These are phyloP conservation scores for Hydrozoanthus gracilis DNA, from an alignment of 92 coral and sea anemone species.

Conservation along the genomic window DNA sequence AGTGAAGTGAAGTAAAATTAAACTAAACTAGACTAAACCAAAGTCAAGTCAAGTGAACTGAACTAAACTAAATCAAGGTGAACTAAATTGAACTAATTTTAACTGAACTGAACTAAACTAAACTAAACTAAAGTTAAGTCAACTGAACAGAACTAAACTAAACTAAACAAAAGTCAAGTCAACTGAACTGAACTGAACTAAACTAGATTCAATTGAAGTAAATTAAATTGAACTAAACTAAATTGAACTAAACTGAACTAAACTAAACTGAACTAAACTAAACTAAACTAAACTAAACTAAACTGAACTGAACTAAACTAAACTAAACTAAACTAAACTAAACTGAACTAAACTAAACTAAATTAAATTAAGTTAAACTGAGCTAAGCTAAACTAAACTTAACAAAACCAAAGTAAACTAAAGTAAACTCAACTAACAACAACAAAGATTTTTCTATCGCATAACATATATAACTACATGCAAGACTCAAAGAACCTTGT, in stretches of 20 bases:
- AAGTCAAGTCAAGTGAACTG: not conserved
- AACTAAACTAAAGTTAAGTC: not conserved
- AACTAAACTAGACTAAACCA: not conserved
- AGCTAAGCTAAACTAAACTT: not conserved
- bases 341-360: not conserved
- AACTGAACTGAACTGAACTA: slow-evolving; percentile 9
- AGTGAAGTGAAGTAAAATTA: not conserved
- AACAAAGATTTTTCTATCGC: too few species aligned
- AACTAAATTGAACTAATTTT: not conserved
- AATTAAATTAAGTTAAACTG: not conserved
- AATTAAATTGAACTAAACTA: not conserved
- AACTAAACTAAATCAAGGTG: not conserved
- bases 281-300: not conserved
- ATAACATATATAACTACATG: too few species aligned
- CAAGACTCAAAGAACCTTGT: too few species aligned
- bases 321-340: not conserved
- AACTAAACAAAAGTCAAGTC: not conserved
- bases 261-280: not conserved
- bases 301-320: not conserved
- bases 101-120: not conserved
- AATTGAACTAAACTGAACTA: not conserved
- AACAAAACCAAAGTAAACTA: not conserved
- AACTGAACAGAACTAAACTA: not conserved
- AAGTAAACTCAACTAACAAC: not conserved
- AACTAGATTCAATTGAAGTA: not conserved